These are phyloP conservation scores for Neocrepidodera transversa DNA, from an alignment of 2,888 invertebrate genomes.

Conservation along the genomic window DNA sequence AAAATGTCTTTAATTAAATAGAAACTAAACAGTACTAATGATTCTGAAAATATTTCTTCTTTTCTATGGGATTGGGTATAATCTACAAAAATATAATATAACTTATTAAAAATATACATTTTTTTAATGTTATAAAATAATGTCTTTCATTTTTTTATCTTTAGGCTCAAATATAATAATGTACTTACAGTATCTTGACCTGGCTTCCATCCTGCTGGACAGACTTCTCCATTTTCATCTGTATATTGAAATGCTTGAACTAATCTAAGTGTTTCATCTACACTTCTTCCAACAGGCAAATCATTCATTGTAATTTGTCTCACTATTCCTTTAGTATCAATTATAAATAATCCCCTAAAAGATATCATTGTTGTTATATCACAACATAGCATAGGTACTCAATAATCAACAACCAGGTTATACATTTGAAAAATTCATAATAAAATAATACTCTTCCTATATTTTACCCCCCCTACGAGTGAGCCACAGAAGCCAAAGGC, in stretches of 20 bases:
- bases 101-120: no score
- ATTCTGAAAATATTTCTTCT: slow-evolving; percentile 82
- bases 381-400: no score
- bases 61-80: slow-evolving; percentile 81
- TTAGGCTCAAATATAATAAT: no score
- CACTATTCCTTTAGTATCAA: slow-evolving; percentile 86
- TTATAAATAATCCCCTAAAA: slow-evolving; percentile 86
- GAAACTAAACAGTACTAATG: slow-evolving; percentile 49
- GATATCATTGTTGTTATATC: background rate
- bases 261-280: slow-evolving; percentile 91
- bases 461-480: no score
- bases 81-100: slow-evolving; percentile 73
- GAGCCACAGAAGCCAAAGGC: no score
- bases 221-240: slow-evolving; percentile 91
- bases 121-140: no score
- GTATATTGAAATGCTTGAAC: slow-evolving; percentile 97
- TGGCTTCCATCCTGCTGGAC: slow-evolving; percentile 95
- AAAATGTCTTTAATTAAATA: background rate
- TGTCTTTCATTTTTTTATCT: no score
- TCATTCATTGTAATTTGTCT: slow-evolving; percentile 98
- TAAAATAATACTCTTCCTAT: no score
- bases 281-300: slow-evolving; percentile 90
- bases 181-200: slow-evolving; percentile 84
- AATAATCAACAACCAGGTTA: no score
- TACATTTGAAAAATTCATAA: no score